Base-by-base conservation (phyloP, 2,888 invertebrate genomes). In the Sepiola atlantica region DNA sequence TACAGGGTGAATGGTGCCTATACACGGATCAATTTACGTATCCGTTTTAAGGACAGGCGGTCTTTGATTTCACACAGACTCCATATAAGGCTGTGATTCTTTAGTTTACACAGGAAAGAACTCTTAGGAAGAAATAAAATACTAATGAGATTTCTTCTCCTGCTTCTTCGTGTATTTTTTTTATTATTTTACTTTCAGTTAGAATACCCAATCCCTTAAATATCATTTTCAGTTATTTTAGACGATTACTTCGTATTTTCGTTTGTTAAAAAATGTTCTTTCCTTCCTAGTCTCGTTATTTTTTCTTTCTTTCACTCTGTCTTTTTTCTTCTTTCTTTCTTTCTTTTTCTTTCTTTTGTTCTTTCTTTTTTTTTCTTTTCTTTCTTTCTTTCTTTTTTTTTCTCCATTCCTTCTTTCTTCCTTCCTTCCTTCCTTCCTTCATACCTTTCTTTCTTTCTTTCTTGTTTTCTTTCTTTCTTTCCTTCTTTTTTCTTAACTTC, bases 21-120 rank as follows among this genome's bases (percentile, higher is more conserved):
- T 77, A 77, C 32, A 77, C n/a, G 77, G 77, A 77, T 77, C 77
- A 77, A 77, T 77, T 77, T 77, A 77, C 77, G n/a, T 77, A 77
- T 77, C 77, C 77, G 77, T 77, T 77, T 77, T 77, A 77, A 77
- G 77, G 77, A 77, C 77, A 77, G n/a, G 32, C n/a, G n/a, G n/a
- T n/a, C 77, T 77, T 77, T 77, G 77, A 77, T 77, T 77, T 77
- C 77, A 77, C 16, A 77, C n/a, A 12, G n/a, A 32, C 77, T 77
- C 77, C 77, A 77, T 77, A 77, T 77, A 77, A 77, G 77, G 77
- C n/a, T n/a, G 32, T 77, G n/a, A 77, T 77, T 77, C 77, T 77
- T 77, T 77, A n/a, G 77, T 32, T 77, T 77, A 77, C 77, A 77
- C 77, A 77, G 77, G 77, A 77, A 77, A 77, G 77, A n/a, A 77